Conservation (phyloP, 2,113 vertebrate species). For the Myotis davidii region DNA sequence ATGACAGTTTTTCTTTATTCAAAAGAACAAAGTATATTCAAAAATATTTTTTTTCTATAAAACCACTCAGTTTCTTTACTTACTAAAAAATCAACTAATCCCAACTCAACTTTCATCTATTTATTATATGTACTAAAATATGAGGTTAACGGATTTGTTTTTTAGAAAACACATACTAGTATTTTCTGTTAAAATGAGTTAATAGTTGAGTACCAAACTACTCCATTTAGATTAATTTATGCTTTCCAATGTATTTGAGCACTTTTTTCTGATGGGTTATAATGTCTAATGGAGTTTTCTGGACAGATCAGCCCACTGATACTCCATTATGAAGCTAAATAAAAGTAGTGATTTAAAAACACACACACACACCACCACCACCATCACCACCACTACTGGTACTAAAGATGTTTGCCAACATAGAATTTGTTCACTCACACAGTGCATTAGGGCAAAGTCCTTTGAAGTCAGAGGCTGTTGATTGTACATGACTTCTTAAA, state of each 20-base stretch:
- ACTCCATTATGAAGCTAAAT: slow-evolving; percentile 61
- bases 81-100: not conserved
- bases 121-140: not conserved
- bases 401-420: slow-evolving; percentile 83
- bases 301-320: slow-evolving; percentile 32
- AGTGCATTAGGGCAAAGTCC: slow-evolving; percentile 87
- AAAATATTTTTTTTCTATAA: slow-evolving; percentile 5
- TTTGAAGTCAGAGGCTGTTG: slow-evolving; percentile 92
- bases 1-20: slow-evolving; percentile 31
- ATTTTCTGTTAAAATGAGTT: slow-evolving; percentile 16
- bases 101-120: not conserved
- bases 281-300: not conserved
- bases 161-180: not conserved
- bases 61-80: slow-evolving; percentile 18
- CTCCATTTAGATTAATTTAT: slow-evolving; percentile 2
- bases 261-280: not conserved
- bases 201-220: not conserved
- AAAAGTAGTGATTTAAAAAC: slow-evolving; percentile 75
- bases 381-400: slow-evolving; percentile 25
- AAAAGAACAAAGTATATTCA: slow-evolving; percentile 26
- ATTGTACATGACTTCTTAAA: slow-evolving; percentile 91
- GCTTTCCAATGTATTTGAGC: slow-evolving; percentile 19
- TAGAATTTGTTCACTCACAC: slow-evolving; percentile 86
- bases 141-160: not conserved
- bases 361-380: not conserved